phyloP scores from a whole-genome alignment of 2,113 vertebrate species.

The Paradisaea rubra region DNA sequence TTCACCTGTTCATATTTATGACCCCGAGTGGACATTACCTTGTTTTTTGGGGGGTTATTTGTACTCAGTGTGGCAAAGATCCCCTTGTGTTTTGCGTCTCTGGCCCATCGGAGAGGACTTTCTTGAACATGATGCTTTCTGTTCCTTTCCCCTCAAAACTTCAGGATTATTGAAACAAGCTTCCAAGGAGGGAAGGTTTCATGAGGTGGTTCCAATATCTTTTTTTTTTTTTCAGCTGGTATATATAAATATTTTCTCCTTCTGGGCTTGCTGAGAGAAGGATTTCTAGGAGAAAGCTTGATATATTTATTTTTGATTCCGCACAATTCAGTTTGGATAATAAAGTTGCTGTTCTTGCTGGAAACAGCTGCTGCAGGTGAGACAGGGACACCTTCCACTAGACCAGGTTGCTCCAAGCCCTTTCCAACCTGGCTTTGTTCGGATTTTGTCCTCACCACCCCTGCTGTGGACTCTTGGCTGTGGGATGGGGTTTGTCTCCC shows the following conservation, averaged over 20 bases:
- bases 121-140: neutral
- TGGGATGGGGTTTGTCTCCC: neutral
- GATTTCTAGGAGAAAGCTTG: neutral
- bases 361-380: neutral
- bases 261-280: neutral
- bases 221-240: neutral
- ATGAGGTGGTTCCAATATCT: neutral
- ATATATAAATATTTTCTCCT: neutral
- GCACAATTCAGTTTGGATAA: neutral
- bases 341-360: neutral
- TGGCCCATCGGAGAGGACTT: accelerated
- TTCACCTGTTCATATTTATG: neutral
- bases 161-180: neutral
- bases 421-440: neutral
- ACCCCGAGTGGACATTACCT: neutral
- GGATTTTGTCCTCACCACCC: neutral
- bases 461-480: accelerated
- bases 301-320: neutral
- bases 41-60: neutral
- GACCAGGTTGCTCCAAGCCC: neutral
- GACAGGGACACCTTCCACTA: neutral
- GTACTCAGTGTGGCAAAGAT: neutral
- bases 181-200: neutral
- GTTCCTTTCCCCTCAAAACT: neutral
- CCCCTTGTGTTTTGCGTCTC: neutral